Percentiles rank a stretch among this genome's conserved stretches.
These are phyloP conservation scores for Agelastica alni DNA, from an alignment of 2,888 invertebrate genomes.

Conservation along the genomic window DNA sequence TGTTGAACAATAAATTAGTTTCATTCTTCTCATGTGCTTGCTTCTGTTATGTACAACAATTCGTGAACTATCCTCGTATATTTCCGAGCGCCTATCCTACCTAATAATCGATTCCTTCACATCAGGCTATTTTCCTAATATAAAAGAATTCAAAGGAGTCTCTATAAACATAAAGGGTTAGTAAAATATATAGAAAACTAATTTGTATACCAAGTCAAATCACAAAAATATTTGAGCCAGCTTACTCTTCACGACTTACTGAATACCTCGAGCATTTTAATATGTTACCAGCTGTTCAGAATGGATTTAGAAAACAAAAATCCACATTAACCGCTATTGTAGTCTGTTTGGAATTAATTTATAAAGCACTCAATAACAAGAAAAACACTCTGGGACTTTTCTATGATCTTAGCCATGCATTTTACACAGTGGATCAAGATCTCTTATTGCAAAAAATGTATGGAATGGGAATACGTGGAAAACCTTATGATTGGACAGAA, in stretches of 20 bases:
- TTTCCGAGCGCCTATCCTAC: not conserved
- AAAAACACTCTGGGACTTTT: constrained; percentile 9
- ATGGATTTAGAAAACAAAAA: not conserved
- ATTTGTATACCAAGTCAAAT: too few species aligned
- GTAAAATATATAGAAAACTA: not conserved
- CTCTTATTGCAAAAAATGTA: constrained; percentile 5
- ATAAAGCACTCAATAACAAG: constrained; percentile 7
- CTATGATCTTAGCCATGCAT: not conserved
- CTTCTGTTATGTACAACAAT: too few species aligned
- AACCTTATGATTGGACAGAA: constrained; percentile 4
- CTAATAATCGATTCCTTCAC: not conserved
- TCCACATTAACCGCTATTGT: too few species aligned
- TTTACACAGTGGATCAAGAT: not conserved
- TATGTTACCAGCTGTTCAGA: not conserved
- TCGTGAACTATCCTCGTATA: too few species aligned
- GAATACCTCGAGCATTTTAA: too few species aligned
- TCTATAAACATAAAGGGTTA: not conserved
- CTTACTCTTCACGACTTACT: not conserved
- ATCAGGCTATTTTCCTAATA: not conserved
- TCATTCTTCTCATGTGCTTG: too few species aligned
- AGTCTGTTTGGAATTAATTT: too few species aligned
- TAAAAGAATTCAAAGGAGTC: not conserved
- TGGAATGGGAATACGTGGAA: constrained; percentile 9
- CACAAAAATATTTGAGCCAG: not conserved
- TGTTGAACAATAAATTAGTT: too few species aligned